Evolutionary conservation across 2,888 invertebrate genomes (phyloP), one percentile per base, ranked within the genome.

Genomic region (Electrophaes corylata): DNA sequence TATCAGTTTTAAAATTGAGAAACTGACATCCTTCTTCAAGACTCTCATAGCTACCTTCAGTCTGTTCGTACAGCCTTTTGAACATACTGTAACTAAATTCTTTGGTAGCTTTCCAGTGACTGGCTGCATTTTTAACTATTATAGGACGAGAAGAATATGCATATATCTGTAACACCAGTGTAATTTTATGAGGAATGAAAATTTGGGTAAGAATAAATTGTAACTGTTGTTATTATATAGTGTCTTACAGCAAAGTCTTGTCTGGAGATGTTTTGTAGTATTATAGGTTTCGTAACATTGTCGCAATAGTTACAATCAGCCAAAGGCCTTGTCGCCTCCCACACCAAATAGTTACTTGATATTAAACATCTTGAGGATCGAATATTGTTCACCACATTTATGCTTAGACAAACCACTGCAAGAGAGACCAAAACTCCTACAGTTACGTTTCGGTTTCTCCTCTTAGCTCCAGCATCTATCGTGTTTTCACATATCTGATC

Each of bases 271-370:
- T 96, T 96, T 66, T 87, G 81, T 62, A 97, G 82, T 69, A 96
- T 91, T 65, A 95, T 85, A 40, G 96, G 95, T 67, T 93, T 92
- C 50, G 93, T 92, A 59, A 96, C 89, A 69, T 94, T 94, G 69
- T 88, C 85, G 86, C 97, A 97, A 84, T 96, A 96, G 71, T 92
- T 90, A 79, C 98, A 98, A 85, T 96, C 94, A 18, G 96, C 95
- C 51, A 96, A 91, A 20, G 97, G 97, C 67, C 97, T 92, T 18
- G 96, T 95, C 50, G 96, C 96, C 88, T 98, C 97, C 96, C 96
- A 96, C 66, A 97, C 89, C 60, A 97, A 91, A 81, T 96, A 96
- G 91, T 97, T 97, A 83, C 96, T 96, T 65, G 96, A 95, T 76
- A 97, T 78, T 65, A 97, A 86, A 86, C 98, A 98, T 75, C 96